phyloP scores from a whole-genome alignment of 2,888 invertebrate species.

The Anaspis maculata region DNA sequence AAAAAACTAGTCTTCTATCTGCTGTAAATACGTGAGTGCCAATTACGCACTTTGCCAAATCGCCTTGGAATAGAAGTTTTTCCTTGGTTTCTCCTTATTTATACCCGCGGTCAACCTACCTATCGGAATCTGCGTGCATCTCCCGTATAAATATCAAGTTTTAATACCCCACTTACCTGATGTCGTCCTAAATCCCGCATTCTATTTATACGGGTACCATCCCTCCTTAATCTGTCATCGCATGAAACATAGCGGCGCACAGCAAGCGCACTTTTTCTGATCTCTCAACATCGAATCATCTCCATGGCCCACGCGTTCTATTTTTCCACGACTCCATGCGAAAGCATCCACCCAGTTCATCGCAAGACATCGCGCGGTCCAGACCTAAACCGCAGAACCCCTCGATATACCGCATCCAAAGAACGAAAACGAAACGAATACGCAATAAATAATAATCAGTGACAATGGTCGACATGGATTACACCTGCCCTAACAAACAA shows the following conservation, averaged over 20 bases:
- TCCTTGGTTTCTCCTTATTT: no score
- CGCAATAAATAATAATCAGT: no score
- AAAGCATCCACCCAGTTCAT: slow-evolving; percentile 19
- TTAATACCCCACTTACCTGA: no score
- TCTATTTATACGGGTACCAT: slow-evolving; percentile 30
- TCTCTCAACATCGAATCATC: slow-evolving; percentile 38
- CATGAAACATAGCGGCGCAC: slow-evolving; percentile 34
- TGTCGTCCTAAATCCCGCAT: slow-evolving; percentile 32
- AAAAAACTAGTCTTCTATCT: no score
- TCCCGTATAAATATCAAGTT: no score
- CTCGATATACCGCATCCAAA: no score
- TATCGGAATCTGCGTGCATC: no score
- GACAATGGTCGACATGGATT: slow-evolving; percentile 34
- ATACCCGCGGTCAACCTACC: no score
- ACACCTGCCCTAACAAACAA: slow-evolving; percentile 29
- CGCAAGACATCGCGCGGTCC: slow-evolving; percentile 22
- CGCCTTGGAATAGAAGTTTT: no score
- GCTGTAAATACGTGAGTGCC: no score
- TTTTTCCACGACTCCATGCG: slow-evolving; percentile 23
- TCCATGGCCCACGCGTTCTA: slow-evolving; percentile 26
- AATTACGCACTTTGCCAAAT: no score
- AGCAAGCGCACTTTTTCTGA: slow-evolving; percentile 41
- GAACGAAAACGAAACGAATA: slow-evolving; percentile 16
- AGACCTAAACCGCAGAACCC: no score
- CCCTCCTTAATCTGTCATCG: slow-evolving; percentile 35